phyloP scores from a whole-genome alignment of 2,113 vertebrate genomes.

The Anthoscopus minutus region DNA sequence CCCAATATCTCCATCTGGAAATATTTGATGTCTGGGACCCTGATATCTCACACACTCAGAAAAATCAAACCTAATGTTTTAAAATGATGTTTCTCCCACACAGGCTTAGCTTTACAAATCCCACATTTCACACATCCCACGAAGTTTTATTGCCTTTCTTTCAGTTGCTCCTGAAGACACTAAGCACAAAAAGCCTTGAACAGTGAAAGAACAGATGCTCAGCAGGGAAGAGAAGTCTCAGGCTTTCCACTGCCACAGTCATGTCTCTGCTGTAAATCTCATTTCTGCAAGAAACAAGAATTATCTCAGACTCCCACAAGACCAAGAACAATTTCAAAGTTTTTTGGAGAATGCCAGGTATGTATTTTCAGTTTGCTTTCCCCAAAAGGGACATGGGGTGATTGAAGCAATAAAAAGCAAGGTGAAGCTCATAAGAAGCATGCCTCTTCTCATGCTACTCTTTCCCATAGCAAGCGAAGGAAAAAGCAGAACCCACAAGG shows the following conservation, averaged over 20 bases:
- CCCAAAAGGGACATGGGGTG: not conserved
- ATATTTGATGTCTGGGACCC: not conserved
- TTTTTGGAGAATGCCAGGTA: not conserved
- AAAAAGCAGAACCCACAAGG: not conserved
- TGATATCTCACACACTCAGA: not conserved
- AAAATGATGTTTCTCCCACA: not conserved
- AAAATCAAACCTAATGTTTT: not conserved
- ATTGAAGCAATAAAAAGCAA: slow-evolving; percentile 1
- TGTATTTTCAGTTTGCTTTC: not conserved
- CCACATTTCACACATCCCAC: not conserved
- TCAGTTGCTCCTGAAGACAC: not conserved
- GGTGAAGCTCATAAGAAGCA: not conserved
- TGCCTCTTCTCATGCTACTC: not conserved
- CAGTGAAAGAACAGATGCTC: not conserved
- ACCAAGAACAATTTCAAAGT: not conserved
- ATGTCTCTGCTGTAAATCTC: not conserved
- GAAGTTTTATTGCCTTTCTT: not conserved
- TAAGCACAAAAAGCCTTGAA: not conserved
- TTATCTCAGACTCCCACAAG: not conserved
- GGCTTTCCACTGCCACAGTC: not conserved
- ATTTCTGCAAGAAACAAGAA: not conserved
- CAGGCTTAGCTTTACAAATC: not conserved
- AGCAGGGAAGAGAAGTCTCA: not conserved
- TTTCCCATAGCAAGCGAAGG: not conserved
- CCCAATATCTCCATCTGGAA: not conserved